Conservation (phyloP, 2,797 vertebrate species). For the Cryptoprocta ferox region DNA sequence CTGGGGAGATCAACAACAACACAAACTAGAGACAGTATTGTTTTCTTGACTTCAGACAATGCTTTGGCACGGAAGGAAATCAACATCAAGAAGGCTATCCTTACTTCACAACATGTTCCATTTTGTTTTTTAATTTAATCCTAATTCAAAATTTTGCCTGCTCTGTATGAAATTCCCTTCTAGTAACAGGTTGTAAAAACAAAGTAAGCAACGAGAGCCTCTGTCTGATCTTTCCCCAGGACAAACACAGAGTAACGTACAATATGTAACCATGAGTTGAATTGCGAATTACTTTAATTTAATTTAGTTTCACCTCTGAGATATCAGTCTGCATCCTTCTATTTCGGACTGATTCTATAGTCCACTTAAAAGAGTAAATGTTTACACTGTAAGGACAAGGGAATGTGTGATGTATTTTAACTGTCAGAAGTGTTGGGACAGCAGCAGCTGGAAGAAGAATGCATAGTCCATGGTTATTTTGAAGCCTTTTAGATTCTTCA, state of each 20-base stretch:
- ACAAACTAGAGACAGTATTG: neutral
- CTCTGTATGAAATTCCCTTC: slow-evolving; percentile 65
- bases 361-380: slow-evolving; percentile 89
- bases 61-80: slow-evolving; percentile 5
- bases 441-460: slow-evolving; percentile 87
- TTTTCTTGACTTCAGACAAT: slow-evolving; percentile 2
- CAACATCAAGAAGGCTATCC: neutral
- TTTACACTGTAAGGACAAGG: slow-evolving; percentile 88
- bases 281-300: slow-evolving; percentile 81
- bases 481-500: slow-evolving; percentile 75
- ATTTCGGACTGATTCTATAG: slow-evolving; percentile 86
- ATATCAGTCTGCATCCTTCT: slow-evolving; percentile 84
- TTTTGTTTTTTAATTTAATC: slow-evolving; percentile 47
- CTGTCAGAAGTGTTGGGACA: slow-evolving; percentile 89
- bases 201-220: slow-evolving; percentile 65
- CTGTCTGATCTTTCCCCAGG: slow-evolving; percentile 67
- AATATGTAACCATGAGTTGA: slow-evolving; percentile 59
- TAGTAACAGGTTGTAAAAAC: slow-evolving; percentile 72
- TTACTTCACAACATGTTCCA: slow-evolving; percentile 32
- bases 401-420: slow-evolving; percentile 89
- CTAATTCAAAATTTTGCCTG: slow-evolving; percentile 65
- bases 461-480: slow-evolving; percentile 75
- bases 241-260: slow-evolving; percentile 26
- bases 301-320: slow-evolving; percentile 85
- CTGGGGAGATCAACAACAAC: neutral